phyloP scores from a whole-genome alignment of 2,113 vertebrate genomes.

The Cavia aperea region DNA sequence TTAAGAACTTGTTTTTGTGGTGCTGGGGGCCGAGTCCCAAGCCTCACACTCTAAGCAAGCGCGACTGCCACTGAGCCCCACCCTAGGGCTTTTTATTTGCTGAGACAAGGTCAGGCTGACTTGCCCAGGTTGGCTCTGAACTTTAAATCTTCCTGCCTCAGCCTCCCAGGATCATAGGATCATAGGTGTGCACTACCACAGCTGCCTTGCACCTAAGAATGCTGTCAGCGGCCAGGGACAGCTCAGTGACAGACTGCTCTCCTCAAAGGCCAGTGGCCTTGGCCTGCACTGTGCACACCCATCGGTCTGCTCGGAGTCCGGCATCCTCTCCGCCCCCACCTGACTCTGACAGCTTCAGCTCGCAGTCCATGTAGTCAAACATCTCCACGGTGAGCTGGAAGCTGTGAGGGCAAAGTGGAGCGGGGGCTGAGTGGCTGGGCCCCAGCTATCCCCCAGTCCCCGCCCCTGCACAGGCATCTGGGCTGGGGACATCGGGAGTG shows the following conservation, averaged over 20 bases:
- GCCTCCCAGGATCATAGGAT: background rate
- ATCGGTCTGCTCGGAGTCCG: accelerated
- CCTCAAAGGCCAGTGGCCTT: background rate
- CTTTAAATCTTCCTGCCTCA: background rate
- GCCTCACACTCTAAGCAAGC: background rate
- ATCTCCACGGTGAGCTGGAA: conserved; percentile 98
- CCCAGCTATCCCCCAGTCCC: accelerated
- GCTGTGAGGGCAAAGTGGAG: conserved; percentile 85
- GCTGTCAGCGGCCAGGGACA: background rate
- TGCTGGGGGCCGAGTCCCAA: background rate
- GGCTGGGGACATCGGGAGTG: background rate
- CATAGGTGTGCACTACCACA: background rate
- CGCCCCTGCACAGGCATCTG: accelerated
- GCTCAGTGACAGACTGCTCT: background rate
- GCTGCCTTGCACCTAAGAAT: background rate
- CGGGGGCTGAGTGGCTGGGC: conserved; percentile 62
- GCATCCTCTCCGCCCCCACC: conserved; percentile 75
- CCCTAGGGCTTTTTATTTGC: background rate
- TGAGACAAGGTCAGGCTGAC: background rate
- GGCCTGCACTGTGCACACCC: background rate
- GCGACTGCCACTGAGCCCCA: background rate
- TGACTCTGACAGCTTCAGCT: conserved; percentile 91
- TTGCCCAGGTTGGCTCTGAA: background rate
- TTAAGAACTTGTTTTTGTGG: background rate
- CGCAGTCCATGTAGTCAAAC: conserved; percentile 96